phyloP scores from a whole-genome alignment of 2,888 invertebrate genomes.

The Clusia tigrina region DNA sequence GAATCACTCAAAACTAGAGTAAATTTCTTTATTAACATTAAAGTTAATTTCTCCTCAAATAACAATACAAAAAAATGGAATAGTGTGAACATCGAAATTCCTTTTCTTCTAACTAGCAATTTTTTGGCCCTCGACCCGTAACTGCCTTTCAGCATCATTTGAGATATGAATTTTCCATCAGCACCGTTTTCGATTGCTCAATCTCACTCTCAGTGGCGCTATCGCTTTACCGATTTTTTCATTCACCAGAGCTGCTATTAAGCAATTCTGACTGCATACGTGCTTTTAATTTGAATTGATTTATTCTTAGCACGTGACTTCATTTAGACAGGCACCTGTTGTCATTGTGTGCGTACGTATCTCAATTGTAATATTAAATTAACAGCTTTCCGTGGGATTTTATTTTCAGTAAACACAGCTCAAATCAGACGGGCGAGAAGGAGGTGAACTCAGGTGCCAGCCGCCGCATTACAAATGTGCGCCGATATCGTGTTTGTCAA shows the following conservation, averaged over 20 bases:
- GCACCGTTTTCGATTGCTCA: too few species aligned
- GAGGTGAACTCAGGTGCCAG: not conserved
- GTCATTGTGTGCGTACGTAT: slow-evolving; percentile 34
- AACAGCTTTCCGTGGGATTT: slow-evolving; percentile 41
- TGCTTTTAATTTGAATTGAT: slow-evolving; percentile 45
- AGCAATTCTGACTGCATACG: not conserved
- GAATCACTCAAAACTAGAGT: too few species aligned
- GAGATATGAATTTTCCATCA: too few species aligned
- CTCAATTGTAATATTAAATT: slow-evolving; percentile 50
- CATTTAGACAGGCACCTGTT: slow-evolving; percentile 48
- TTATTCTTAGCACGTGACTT: slow-evolving; percentile 52
- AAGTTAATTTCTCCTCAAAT: too few species aligned
- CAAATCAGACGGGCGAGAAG: not conserved
- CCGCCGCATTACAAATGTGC: not conserved
- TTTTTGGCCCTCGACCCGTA: too few species aligned
- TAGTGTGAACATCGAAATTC: too few species aligned
- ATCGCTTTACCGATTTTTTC: not conserved
- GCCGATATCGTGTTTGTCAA: slow-evolving; percentile 45
- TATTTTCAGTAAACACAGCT: not conserved
- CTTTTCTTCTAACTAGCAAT: too few species aligned
- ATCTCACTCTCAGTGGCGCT: not conserved
- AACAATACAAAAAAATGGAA: too few species aligned
- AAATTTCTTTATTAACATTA: too few species aligned
- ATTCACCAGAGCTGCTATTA: not conserved
- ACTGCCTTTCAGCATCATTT: too few species aligned